Conservation (phyloP, 2,888 invertebrate species). For the Clitarchus hookeri region DNA sequence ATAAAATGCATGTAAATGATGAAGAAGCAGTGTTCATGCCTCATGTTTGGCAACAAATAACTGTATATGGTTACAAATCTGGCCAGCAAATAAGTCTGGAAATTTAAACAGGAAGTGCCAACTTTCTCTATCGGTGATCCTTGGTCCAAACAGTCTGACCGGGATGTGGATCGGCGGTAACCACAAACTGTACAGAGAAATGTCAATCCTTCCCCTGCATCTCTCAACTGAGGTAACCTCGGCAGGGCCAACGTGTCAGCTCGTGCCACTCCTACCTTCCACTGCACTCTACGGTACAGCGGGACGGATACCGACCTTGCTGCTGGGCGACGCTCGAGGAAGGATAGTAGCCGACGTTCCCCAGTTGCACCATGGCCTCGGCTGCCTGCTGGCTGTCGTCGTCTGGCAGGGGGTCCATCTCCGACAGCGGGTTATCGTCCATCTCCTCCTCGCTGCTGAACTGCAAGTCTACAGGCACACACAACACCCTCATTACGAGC, state of each 20-base stretch:
- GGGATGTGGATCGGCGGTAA: too few relatives aligned
- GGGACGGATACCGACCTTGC: slow-evolving; percentile 28
- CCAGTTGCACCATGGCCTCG: slow-evolving; percentile 55
- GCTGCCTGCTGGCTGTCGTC: slow-evolving; percentile 62
- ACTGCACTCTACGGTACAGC: neutral
- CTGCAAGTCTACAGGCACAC: slow-evolving; percentile 61
- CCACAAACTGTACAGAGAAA: too few relatives aligned
- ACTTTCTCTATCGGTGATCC: too few relatives aligned
- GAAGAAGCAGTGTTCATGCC: too few relatives aligned
- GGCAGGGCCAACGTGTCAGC: neutral
- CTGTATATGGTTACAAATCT: too few relatives aligned
- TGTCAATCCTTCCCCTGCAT: too few relatives aligned
- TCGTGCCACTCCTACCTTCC: too few relatives aligned
- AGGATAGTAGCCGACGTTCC: slow-evolving; percentile 68
- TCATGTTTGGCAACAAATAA: too few relatives aligned
- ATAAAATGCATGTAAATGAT: too few relatives aligned
- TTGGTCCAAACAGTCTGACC: too few relatives aligned
- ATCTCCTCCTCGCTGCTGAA: slow-evolving; percentile 70
- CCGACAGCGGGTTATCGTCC: slow-evolving; percentile 44
- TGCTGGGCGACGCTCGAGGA: slow-evolving; percentile 28
- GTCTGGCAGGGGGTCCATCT: slow-evolving; percentile 53
- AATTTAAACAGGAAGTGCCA: too few relatives aligned
- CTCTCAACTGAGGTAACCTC: slow-evolving; percentile 16
- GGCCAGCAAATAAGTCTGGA: too few relatives aligned
- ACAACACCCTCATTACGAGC: neutral